Evolutionary conservation across 1,140 invertebrate species (phyloP).

Genomic region (Trichonephila inaurata): DNA sequence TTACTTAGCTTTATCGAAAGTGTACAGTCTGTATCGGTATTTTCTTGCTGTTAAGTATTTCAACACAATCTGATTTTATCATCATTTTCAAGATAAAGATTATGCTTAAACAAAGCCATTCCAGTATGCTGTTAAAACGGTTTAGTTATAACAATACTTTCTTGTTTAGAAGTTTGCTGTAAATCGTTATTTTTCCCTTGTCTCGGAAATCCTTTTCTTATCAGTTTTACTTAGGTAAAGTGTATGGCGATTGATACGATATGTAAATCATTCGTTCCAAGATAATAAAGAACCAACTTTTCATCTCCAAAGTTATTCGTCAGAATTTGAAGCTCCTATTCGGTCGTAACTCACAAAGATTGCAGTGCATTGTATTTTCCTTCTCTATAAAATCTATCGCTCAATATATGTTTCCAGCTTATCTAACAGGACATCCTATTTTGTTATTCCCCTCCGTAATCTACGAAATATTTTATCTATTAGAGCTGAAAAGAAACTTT

Average conservation of each 20-base stretch:
- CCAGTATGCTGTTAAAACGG: too few relatives aligned
- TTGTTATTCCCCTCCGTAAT: slow-evolving; percentile 19
- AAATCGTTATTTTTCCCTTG: too few relatives aligned
- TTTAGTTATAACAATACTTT: too few relatives aligned
- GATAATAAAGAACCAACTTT: background rate
- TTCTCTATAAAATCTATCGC: background rate
- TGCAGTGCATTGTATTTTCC: background rate
- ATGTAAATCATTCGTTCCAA: background rate
- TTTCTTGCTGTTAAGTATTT: too few relatives aligned
- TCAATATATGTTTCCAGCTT: slow-evolving; percentile 7
- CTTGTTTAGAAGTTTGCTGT: too few relatives aligned
- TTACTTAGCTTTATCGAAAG: too few relatives aligned
- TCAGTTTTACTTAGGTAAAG: background rate
- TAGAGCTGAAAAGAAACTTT: slow-evolving; percentile 14
- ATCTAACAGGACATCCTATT: slow-evolving; percentile 22
- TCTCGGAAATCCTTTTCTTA: too few relatives aligned
- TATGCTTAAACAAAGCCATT: too few relatives aligned
- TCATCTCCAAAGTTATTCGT: background rate
- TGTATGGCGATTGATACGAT: background rate
- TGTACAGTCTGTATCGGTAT: too few relatives aligned
- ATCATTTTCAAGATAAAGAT: too few relatives aligned
- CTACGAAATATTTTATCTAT: slow-evolving; percentile 35
- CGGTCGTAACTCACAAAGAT: background rate
- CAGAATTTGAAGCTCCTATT: slow-evolving; percentile 1
- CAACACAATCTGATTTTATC: too few relatives aligned